phyloP scores from a whole-genome alignment of 2,113 vertebrate genomes.

The Fulica atra region DNA sequence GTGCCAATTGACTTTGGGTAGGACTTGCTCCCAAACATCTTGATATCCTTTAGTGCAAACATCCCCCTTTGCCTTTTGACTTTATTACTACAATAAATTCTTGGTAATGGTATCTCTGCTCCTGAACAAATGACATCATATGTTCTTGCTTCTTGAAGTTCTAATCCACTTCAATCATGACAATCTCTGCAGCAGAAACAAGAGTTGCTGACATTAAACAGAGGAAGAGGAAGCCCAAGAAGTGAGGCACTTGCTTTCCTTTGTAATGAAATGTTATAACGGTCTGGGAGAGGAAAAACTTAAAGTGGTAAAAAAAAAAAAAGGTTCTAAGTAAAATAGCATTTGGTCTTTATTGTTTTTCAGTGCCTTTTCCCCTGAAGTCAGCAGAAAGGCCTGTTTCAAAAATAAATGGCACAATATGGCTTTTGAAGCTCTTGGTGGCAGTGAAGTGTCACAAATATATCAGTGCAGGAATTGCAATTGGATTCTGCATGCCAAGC shows the following conservation, averaged over 20 bases:
- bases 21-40: background rate
- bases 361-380: background rate
- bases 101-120: background rate
- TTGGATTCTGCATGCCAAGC: background rate
- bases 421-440: constrained; percentile 57
- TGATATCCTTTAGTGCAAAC: background rate
- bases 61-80: background rate
- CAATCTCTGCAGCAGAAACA: background rate
- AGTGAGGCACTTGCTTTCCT: background rate
- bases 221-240: background rate
- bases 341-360: background rate
- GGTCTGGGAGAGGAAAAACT: background rate
- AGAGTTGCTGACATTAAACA: background rate
- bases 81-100: background rate
- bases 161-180: background rate
- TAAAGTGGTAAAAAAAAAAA: background rate
- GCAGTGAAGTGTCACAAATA: constrained; percentile 68
- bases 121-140: background rate
- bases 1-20: background rate
- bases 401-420: background rate
- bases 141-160: background rate
- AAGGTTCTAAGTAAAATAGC: background rate
- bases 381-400: background rate
- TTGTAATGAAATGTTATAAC: background rate
- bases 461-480: background rate